These are phyloP conservation scores for Tetrao urogallus DNA, from an alignment of 2,113 vertebrate genomes.

Conservation along the genomic window DNA sequence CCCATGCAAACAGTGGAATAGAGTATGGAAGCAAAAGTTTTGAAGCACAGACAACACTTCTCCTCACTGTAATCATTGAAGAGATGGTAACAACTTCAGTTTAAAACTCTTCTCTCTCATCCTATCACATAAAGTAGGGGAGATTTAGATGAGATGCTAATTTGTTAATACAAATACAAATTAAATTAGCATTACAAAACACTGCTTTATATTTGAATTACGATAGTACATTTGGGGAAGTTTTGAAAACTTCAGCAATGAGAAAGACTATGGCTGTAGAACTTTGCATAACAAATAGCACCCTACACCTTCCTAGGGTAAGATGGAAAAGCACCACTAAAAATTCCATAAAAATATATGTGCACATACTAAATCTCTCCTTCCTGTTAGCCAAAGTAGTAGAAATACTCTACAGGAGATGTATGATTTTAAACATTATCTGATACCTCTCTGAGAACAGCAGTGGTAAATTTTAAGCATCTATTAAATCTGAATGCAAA, in stretches of 20 bases:
- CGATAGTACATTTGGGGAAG: fast-evolving
- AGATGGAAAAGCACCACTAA: background rate
- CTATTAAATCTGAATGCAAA: background rate
- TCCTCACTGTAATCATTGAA: background rate
- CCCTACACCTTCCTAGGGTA: background rate
- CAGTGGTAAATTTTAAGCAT: background rate
- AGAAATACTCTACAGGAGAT: background rate
- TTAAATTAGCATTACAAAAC: background rate
- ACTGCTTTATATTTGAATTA: background rate
- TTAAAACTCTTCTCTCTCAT: background rate
- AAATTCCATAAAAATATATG: background rate
- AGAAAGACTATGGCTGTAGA: background rate
- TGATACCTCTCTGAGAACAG: background rate
- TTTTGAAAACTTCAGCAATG: background rate
- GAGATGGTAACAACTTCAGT: background rate
- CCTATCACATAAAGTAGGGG: too few relatives aligned
- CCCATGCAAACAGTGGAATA: background rate
- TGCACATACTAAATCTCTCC: background rate
- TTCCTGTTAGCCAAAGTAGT: background rate
- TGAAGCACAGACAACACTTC: background rate
- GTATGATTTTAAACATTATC: background rate
- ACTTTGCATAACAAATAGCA: background rate
- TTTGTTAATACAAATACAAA: background rate
- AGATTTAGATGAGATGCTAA: background rate
- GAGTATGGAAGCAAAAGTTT: background rate